These are phyloP conservation scores for Semibalanus balanoides DNA, from an alignment of 1,140 invertebrate genomes.

Conservation along the genomic window DNA sequence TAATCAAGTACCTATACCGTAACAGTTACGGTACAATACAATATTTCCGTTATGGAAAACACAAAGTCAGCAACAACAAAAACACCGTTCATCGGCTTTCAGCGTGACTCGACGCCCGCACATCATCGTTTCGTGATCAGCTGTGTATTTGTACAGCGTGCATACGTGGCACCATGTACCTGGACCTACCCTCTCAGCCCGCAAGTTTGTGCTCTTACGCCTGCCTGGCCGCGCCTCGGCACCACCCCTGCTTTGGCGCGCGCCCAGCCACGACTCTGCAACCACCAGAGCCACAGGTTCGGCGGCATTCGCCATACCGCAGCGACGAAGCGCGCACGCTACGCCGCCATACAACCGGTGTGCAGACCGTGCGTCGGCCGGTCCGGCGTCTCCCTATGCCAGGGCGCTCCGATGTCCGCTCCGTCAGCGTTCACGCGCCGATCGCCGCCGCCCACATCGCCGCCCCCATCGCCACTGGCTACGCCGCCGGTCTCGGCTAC, in stretches of 20 bases:
- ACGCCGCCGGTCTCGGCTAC: constrained; percentile 9
- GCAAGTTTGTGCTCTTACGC: neutral
- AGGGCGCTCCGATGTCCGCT: constrained; percentile 18
- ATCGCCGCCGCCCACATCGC: constrained; percentile 13
- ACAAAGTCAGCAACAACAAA: neutral
- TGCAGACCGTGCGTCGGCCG: constrained; percentile 28
- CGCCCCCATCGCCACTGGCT: constrained; percentile 6
- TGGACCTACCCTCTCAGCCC: neutral
- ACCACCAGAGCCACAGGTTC: constrained; percentile 35
- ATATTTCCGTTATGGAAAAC: neutral
- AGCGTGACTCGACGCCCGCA: neutral
- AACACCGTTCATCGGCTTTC: neutral
- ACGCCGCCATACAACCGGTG: constrained; percentile 33
- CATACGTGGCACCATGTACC: no score
- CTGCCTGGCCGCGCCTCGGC: neutral
- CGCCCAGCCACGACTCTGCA: constrained; percentile 37
- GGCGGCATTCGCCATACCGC: constrained; percentile 41
- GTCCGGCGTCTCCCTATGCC: constrained; percentile 25
- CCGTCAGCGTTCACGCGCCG: constrained; percentile 15
- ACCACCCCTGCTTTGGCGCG: constrained; percentile 24
- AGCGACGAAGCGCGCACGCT: constrained; percentile 38
- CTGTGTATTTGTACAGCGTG: no score
- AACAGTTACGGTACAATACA: no score
- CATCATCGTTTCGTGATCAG: no score
- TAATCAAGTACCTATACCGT: no score